These are phyloP conservation scores for Amphipoea oculea DNA, from an alignment of 2,888 invertebrate species.

Conservation along the genomic window DNA sequence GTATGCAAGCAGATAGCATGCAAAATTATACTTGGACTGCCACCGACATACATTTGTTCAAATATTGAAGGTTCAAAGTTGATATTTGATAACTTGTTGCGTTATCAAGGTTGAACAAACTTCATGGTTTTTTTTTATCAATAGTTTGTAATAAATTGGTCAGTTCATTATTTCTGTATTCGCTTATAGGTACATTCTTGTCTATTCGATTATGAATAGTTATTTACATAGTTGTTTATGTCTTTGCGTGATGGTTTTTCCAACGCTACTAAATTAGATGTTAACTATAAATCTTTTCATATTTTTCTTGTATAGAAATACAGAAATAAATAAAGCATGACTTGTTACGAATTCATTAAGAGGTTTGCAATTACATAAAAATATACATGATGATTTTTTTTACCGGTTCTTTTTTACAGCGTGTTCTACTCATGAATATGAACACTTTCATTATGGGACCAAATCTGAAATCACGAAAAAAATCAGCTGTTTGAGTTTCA, in stretches of 20 bases:
- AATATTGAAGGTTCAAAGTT: slow-evolving; percentile 51
- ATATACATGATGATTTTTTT: too few species aligned
- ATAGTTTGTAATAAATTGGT: not conserved
- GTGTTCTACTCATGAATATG: too few species aligned
- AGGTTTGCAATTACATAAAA: not conserved
- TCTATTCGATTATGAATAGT: not conserved
- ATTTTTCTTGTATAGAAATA: not conserved
- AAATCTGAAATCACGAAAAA: too few species aligned
- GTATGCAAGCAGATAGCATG: not conserved
- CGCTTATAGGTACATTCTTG: not conserved
- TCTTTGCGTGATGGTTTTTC: not conserved
- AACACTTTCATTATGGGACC: too few species aligned
- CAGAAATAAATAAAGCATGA: not conserved
- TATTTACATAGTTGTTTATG: not conserved
- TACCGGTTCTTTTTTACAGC: too few species aligned
- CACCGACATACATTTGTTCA: not conserved
- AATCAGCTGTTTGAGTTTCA: too few species aligned
- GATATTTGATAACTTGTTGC: slow-evolving; percentile 18
- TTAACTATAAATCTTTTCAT: too few species aligned
- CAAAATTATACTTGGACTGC: not conserved
- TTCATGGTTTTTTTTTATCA: not conserved
- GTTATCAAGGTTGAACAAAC: slow-evolving; percentile 16
- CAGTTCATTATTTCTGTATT: not conserved
- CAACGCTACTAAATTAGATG: not conserved
- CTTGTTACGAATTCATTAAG: not conserved